A percentile compares a stretch with the other conserved stretches of the same genome.
Evolutionary conservation across 2,888 invertebrate genomes (phyloP).

Genomic region (Drosophila cognata): DNA sequence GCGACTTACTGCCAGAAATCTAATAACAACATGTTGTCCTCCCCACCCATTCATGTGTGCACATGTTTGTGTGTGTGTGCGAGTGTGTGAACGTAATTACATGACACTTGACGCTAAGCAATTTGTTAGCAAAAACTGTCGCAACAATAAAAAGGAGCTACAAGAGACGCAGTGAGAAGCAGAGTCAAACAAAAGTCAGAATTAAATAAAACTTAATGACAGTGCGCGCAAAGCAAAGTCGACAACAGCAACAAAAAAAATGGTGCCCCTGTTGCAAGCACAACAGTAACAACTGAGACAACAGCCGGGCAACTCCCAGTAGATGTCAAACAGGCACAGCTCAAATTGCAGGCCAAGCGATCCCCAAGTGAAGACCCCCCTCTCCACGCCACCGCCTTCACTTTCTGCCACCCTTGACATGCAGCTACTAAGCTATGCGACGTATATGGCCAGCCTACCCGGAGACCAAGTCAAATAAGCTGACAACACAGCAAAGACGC

Average conservation of each 20-base stretch:
- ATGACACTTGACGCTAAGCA: slow-evolving; percentile 84
- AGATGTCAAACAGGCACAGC: slow-evolving; percentile 51
- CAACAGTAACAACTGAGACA: slow-evolving; percentile 30
- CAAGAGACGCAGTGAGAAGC: slow-evolving; percentile 35
- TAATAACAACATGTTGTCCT: slow-evolving; percentile 76
- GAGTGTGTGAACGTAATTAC: slow-evolving; percentile 79
- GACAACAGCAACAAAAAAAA: slow-evolving; percentile 17
- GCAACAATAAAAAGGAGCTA: slow-evolving; percentile 78
- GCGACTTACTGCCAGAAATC: slow-evolving; percentile 77
- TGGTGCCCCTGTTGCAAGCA: slow-evolving; percentile 13
- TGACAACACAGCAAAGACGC: slow-evolving; percentile 61
- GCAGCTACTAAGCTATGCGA: slow-evolving; percentile 47
- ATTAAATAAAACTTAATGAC: slow-evolving; percentile 82
- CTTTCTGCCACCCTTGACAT: slow-evolving; percentile 24
- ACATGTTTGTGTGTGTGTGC: slow-evolving; percentile 13
- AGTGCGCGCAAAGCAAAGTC: slow-evolving; percentile 51
- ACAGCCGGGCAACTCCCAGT: slow-evolving; percentile 38
- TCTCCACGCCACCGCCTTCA: neutral
- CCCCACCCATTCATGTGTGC: slow-evolving; percentile 10
- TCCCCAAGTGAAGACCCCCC: slow-evolving; percentile 8
- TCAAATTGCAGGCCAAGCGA: slow-evolving; percentile 60
- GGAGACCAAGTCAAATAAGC: slow-evolving; percentile 65
- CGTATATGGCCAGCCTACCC: slow-evolving; percentile 34
- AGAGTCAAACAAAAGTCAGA: slow-evolving; percentile 75
- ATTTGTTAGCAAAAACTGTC: slow-evolving; percentile 83